Evolutionary conservation across 2,888 invertebrate genomes (phyloP), one percentile per base, ranked within the genome.

Genomic region (Adelphocoris suturalis): DNA sequence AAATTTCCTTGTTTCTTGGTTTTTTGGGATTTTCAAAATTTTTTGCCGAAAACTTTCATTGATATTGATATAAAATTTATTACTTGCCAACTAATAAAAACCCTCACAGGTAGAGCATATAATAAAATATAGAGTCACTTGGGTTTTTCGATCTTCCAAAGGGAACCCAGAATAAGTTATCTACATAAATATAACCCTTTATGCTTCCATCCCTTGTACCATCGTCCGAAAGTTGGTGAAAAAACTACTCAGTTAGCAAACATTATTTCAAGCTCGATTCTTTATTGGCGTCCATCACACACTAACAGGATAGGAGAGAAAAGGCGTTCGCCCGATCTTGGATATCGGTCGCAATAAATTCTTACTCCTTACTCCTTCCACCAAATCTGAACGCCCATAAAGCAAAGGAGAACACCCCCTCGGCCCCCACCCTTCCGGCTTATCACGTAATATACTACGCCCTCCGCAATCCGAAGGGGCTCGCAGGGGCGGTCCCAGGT

Each of bases 401-500:
- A 68, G 68, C 68, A 68, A 5, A 4, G 7, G 68, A 68, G 23
- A 52, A 23, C 57, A 16, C 68, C 68, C 23, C 27, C 68, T n/a
- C n/a, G n/a, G n/a, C n/a, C 68, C 9, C 23, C 68, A 12, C 23
- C 68, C 3, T 68, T 19, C n/a, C 16, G 68, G 68, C 68, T 68
- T 68, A 68, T 68, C 68, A 68, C 68, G 68, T 68, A 68, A 68
- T 68, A 68, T 68, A 68, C 68, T 68, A 68, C 68, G 23, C 12
- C 23, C 68, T 23, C 68, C 11, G 68, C 23, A 68, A 68, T 68
- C 23, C 68, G 23, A 19, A 68, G 27, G 68, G 13, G 19, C 68
- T 68, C 68, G 68, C 23, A 23, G 37, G 78, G 37, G 19, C n/a
- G 78, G n/a, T n/a, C 9, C 37, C 78, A 78, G 78, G 78, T 78